Evolutionary conservation across 2,113 vertebrate genomes (phyloP).

Genomic region (Baryphthengus martii): DNA sequence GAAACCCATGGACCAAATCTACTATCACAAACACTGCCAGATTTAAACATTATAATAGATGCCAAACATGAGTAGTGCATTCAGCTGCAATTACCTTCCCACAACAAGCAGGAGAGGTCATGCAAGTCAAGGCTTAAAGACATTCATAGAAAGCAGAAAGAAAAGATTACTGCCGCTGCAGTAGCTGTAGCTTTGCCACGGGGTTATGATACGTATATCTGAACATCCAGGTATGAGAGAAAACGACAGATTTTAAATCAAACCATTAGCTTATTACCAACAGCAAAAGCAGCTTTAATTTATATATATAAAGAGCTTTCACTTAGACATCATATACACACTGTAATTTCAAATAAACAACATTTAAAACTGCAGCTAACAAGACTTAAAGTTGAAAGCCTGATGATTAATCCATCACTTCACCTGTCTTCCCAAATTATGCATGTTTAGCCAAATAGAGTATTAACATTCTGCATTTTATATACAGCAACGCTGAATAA

Average conservation of each 20-base stretch:
- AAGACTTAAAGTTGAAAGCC: slow-evolving; percentile 65
- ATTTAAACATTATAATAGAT: neutral
- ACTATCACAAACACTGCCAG: neutral
- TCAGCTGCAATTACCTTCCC: neutral
- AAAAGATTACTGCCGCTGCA: neutral
- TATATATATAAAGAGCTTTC: slow-evolving; percentile 36
- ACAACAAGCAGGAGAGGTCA: neutral
- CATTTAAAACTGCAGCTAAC: slow-evolving; percentile 63
- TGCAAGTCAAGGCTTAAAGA: neutral
- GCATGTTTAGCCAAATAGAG: slow-evolving; percentile 68
- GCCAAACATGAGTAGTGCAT: neutral
- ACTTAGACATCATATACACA: slow-evolving; percentile 26
- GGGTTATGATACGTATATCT: neutral
- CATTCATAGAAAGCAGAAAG: neutral
- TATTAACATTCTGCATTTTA: slow-evolving; percentile 69
- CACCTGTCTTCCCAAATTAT: slow-evolving; percentile 73
- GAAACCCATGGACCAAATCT: rapidly evolving
- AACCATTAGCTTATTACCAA: neutral
- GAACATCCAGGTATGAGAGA: neutral
- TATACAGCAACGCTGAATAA: slow-evolving; percentile 56
- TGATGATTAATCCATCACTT: slow-evolving; percentile 61
- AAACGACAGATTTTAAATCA: slow-evolving; percentile 24
- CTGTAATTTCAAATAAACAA: slow-evolving; percentile 69
- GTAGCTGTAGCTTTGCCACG: neutral
- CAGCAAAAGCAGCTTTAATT: slow-evolving; percentile 4